Conservation (phyloP, 1,140 invertebrate species). For the Meloidogyne hapla region DNA sequence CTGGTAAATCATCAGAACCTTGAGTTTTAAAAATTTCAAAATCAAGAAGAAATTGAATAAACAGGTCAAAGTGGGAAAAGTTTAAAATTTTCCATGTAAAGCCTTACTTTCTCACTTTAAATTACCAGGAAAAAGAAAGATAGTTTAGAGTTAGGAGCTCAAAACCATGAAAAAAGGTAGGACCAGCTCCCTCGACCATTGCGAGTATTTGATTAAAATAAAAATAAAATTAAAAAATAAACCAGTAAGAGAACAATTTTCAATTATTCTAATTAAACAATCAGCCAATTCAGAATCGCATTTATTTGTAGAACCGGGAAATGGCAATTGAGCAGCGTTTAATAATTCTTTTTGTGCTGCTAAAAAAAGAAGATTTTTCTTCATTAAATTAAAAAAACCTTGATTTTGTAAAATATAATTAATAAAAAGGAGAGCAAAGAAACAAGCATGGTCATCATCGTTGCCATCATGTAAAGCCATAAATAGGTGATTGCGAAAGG, state of each 20-base stretch:
- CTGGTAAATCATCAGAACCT: too few relatives aligned
- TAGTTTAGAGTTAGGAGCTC: too few relatives aligned
- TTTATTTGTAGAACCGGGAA: conserved; percentile 42
- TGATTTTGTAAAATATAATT: conserved; percentile 89
- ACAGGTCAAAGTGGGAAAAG: too few relatives aligned
- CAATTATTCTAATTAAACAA: conserved; percentile 42
- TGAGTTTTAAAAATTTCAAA: too few relatives aligned
- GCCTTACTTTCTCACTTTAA: too few relatives aligned
- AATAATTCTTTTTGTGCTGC: conserved; percentile 45
- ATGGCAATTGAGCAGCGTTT: conserved; percentile 50
- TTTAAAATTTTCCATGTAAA: too few relatives aligned
- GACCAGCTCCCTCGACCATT: too few relatives aligned
- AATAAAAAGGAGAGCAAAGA: conserved; percentile 86
- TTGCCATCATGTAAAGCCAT: conserved; percentile 75
- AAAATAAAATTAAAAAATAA: conserved; percentile 6
- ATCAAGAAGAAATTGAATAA: too few relatives aligned
- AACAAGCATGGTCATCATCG: conserved; percentile 83
- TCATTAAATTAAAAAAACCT: conserved; percentile 70
- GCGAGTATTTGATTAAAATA: too few relatives aligned
- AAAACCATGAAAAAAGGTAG: too few relatives aligned
- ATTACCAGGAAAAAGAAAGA: too few relatives aligned
- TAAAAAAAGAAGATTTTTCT: conserved; percentile 24
- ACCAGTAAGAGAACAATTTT: conserved; percentile 46
- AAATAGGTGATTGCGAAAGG: conserved; percentile 59
- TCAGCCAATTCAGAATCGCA: conserved; percentile 46